Evolutionary conservation across 2,888 invertebrate genomes (phyloP).

Genomic region (Polydrusus tereticollis): DNA sequence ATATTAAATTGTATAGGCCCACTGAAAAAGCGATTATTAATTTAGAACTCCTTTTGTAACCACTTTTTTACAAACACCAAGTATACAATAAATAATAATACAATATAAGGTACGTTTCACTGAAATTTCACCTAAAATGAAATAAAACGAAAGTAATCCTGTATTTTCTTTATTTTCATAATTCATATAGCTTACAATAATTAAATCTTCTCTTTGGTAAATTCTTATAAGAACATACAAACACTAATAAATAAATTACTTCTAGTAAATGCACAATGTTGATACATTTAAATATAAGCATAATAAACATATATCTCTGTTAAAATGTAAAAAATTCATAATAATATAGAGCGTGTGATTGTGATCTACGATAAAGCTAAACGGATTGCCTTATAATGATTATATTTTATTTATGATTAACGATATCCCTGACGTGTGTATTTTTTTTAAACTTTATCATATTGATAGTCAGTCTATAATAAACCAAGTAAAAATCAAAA

Average conservation of each 20-base stretch:
- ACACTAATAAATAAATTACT: background rate
- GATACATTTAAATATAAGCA: background rate
- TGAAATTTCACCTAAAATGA: background rate
- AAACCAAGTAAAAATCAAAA: no score
- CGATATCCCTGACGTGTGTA: background rate
- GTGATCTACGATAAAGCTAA: background rate
- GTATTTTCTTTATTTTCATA: background rate
- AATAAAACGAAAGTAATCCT: background rate
- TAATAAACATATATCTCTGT: background rate
- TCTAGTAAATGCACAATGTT: slow-evolving; percentile 12
- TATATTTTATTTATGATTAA: background rate
- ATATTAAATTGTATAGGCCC: background rate
- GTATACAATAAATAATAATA: no score
- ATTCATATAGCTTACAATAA: background rate
- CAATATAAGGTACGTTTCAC: background rate
- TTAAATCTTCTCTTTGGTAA: slow-evolving; percentile 23
- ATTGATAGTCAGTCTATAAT: background rate
- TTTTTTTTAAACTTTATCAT: background rate
- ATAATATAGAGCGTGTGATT: background rate
- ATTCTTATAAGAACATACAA: slow-evolving; percentile 13
- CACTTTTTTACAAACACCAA: no score
- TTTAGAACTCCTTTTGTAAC: no score
- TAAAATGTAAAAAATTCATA: background rate
- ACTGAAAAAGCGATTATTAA: background rate
- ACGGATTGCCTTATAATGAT: background rate